phyloP scores from a whole-genome alignment of 2,888 invertebrate species.

The Archips crataeganus region DNA sequence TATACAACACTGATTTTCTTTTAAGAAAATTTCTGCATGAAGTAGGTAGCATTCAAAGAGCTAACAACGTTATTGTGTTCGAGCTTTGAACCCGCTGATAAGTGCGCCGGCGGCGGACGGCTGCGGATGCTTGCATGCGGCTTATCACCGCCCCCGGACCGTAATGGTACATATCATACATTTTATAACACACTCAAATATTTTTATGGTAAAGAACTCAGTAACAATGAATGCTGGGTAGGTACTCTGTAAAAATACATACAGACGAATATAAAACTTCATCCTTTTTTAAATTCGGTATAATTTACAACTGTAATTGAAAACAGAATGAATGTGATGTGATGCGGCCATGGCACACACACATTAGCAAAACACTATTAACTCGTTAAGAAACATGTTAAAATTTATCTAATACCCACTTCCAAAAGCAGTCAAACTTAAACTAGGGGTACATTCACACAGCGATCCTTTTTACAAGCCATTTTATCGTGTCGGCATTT shows the following conservation, averaged over 20 bases:
- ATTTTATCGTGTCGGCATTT: no score
- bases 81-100: constrained; percentile 78
- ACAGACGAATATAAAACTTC: no score
- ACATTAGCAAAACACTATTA: no score
- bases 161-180: constrained; percentile 28
- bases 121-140: constrained; percentile 63
- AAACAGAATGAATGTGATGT: no score
- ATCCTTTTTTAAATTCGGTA: no score
- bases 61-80: constrained; percentile 63
- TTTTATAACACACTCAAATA: constrained; percentile 49
- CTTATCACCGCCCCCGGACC: constrained; percentile 60
- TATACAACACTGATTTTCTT: not conserved
- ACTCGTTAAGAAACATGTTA: no score
- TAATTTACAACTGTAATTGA: no score
- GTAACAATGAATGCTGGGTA: not conserved
- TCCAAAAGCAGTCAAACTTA: no score
- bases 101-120: constrained; percentile 61
- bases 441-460: no score
- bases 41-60: constrained; percentile 13
- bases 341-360: no score
- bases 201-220: not conserved
- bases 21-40: constrained; percentile 8
- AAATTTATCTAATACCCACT: no score
- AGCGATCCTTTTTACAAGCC: no score
- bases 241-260: not conserved